Evolutionary conservation across 2,113 vertebrate genomes (phyloP).

Genomic region (Eleginops maclovinus): DNA sequence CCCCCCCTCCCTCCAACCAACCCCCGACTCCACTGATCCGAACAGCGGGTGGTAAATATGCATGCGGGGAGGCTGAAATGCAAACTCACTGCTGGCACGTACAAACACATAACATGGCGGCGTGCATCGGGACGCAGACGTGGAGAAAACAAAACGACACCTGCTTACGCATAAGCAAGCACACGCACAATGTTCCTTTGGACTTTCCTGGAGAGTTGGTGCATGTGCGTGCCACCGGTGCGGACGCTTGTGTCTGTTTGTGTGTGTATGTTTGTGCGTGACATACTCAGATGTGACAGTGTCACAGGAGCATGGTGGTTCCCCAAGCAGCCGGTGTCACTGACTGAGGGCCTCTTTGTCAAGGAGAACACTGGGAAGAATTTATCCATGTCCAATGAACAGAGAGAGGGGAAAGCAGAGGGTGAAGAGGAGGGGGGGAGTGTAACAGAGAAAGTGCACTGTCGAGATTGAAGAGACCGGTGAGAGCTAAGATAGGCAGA

Average conservation of each 20-base stretch:
- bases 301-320: constrained; percentile 64
- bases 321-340: constrained; percentile 73
- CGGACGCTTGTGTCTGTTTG: constrained; percentile 13
- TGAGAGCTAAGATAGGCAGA: constrained; percentile 55
- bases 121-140: neutral
- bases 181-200: constrained; percentile 22
- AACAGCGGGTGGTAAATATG: constrained; percentile 58
- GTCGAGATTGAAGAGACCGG: constrained; percentile 62
- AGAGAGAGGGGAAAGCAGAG: neutral
- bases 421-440: neutral
- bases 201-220: constrained; percentile 52
- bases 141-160: constrained; percentile 23
- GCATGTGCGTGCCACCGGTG: constrained; percentile 6
- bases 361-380: constrained; percentile 71
- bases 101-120: constrained; percentile 31
- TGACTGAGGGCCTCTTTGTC: constrained; percentile 76
- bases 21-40: constrained; percentile 16
- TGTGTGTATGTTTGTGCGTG: constrained; percentile 49
- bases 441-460: constrained; percentile 51
- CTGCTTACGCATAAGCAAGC: neutral
- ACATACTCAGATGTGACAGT: constrained; percentile 72
- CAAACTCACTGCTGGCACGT: constrained; percentile 34
- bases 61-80: constrained; percentile 51
- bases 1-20: neutral
- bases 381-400: constrained; percentile 70